Conservation (phyloP, 2,797 vertebrate species). For the Sebastes diploproa region DNA sequence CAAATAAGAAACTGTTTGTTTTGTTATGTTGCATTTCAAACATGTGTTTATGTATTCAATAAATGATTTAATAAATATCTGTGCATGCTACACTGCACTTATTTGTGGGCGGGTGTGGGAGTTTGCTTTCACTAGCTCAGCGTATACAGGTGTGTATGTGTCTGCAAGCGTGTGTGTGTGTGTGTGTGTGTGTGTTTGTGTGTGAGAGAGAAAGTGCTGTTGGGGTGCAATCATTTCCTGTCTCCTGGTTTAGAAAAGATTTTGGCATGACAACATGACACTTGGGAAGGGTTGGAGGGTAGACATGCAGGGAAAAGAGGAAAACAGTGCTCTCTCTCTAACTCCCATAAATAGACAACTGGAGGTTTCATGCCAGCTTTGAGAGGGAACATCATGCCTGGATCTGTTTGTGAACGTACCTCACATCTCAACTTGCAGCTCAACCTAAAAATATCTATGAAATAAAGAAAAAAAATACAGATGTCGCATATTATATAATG, state of each 20-base stretch:
- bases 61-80: neutral
- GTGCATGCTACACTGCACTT: neutral
- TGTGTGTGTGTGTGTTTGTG: neutral
- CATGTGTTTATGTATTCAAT: neutral
- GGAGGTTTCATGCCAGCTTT: slow-evolving; percentile 35
- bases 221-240: slow-evolving; percentile 53
- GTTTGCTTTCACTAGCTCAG: neutral
- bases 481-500: neutral
- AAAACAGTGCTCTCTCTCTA: slow-evolving; percentile 39
- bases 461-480: neutral
- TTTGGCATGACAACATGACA: slow-evolving; percentile 75
- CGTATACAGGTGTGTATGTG: neutral
- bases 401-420: slow-evolving; percentile 17
- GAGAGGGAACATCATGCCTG: slow-evolving; percentile 16
- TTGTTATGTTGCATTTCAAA: neutral
- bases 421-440: slow-evolving; percentile 11
- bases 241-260: slow-evolving; percentile 56
- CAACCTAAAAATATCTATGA: slow-evolving; percentile 4
- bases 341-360: slow-evolving; percentile 57
- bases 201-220: slow-evolving; percentile 13
- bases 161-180: neutral
- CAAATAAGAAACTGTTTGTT: neutral
- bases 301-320: slow-evolving; percentile 44
- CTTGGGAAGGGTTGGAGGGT: slow-evolving; percentile 51
- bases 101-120: neutral